Evolutionary conservation across 2,797 vertebrate species (phyloP).

Genomic region (Falco rusticolus): DNA sequence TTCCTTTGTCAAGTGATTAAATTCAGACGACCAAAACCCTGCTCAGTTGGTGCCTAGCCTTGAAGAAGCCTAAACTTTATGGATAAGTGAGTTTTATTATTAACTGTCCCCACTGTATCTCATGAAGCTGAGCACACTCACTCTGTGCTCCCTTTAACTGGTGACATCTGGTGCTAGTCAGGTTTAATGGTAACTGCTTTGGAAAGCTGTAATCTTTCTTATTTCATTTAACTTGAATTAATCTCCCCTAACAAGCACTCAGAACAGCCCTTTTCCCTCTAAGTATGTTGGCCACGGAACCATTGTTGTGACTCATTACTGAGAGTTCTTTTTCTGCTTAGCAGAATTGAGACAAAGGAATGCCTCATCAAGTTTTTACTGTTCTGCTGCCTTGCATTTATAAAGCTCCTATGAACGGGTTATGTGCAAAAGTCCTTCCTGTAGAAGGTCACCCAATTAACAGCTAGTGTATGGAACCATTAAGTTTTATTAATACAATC

Average conservation of each 20-base stretch:
- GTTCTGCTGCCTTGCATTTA: slow-evolving; percentile 23
- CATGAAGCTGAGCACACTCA: neutral
- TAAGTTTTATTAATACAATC: neutral
- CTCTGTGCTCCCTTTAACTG: neutral
- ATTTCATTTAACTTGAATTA: slow-evolving; percentile 44
- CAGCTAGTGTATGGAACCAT: neutral
- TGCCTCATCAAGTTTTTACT: slow-evolving; percentile 21
- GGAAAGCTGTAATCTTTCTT: slow-evolving; percentile 4
- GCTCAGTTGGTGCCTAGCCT: neutral
- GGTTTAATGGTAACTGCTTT: slow-evolving; percentile 40
- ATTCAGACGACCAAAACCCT: neutral
- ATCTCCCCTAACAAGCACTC: slow-evolving; percentile 20
- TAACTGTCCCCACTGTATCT: neutral
- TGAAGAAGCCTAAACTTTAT: neutral
- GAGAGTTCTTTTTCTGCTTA: neutral
- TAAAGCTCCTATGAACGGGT: neutral
- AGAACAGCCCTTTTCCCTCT: neutral
- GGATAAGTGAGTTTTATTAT: neutral
- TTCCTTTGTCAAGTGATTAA: neutral
- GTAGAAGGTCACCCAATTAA: slow-evolving; percentile 22
- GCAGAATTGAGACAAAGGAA: slow-evolving; percentile 26
- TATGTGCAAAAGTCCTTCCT: neutral
- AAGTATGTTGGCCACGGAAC: neutral
- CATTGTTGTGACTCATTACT: neutral
- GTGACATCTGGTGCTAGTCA: slow-evolving; percentile 23